phyloP scores from a whole-genome alignment of 2,113 vertebrate genomes.

The Clarias magur region DNA sequence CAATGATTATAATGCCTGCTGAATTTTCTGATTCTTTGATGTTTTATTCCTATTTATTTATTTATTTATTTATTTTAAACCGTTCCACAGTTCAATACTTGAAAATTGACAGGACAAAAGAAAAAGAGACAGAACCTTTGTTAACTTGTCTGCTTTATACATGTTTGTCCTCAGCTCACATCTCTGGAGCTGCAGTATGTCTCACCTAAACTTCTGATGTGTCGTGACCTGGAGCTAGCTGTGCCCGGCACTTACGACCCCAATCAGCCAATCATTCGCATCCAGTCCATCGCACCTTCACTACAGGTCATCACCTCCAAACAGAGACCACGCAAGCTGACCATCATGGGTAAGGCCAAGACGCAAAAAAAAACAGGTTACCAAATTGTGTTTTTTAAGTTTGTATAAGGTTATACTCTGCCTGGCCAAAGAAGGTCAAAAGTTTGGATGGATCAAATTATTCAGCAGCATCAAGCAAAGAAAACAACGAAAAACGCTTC shows the following conservation, averaged over 20 bases:
- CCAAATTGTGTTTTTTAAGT: not conserved
- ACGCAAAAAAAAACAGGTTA: not conserved
- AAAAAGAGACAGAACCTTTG: not conserved
- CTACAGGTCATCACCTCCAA: slow-evolving; percentile 99
- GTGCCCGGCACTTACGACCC: slow-evolving; percentile 96
- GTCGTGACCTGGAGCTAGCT: slow-evolving; percentile 91
- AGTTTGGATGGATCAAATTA: no score
- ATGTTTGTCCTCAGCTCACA: slow-evolving; percentile 79
- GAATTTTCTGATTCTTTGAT: no score
- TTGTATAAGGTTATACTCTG: not conserved
- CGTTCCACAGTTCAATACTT: not conserved
- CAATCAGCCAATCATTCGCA: slow-evolving; percentile 95
- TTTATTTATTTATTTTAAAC: not conserved
- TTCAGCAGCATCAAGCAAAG: no score
- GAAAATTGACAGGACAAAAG: not conserved
- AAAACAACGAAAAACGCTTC: no score
- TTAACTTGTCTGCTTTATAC: slow-evolving; percentile 1
- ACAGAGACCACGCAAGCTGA: slow-evolving; percentile 94
- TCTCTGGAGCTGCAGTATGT: slow-evolving; percentile 96
- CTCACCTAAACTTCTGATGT: slow-evolving; percentile 97
- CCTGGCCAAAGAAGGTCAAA: no score
- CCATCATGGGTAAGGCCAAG: slow-evolving; percentile 89
- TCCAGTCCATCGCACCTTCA: slow-evolving; percentile 93
- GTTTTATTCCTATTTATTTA: no score
- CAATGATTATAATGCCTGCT: no score